Evolutionary conservation across 2,797 vertebrate species (phyloP).

Genomic region (Hyperoplus lanceolatus): DNA sequence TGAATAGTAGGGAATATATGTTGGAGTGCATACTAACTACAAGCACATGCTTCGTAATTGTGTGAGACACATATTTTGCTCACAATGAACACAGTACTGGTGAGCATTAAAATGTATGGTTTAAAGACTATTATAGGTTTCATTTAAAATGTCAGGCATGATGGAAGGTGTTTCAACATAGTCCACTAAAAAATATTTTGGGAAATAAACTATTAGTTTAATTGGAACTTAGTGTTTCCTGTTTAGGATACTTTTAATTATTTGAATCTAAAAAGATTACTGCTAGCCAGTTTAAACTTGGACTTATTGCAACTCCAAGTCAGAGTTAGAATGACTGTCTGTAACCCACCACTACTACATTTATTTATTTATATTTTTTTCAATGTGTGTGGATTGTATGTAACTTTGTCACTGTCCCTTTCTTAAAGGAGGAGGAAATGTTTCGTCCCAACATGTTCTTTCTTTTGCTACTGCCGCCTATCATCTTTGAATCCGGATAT

Average conservation of each 20-base stretch:
- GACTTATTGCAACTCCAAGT: background rate
- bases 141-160: background rate
- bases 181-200: background rate
- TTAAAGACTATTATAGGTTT: background rate
- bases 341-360: background rate
- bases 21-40: conserved; percentile 12
- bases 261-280: background rate
- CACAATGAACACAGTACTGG: background rate
- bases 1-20: conserved; percentile 2
- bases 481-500: conserved; percentile 99
- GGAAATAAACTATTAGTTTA: background rate
- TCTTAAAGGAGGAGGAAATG: conserved; percentile 96
- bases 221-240: background rate
- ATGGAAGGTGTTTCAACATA: background rate
- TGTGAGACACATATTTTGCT: background rate
- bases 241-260: background rate
- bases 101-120: conserved; percentile 15
- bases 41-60: conserved; percentile 13
- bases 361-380: background rate
- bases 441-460: conserved; percentile 99
- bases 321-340: background rate
- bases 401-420: conserved; percentile 26
- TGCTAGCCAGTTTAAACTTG: background rate
- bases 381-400: background rate
- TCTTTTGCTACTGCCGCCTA: conserved; percentile 96